These are phyloP conservation scores for Trypoxylus dichotomus DNA, from an alignment of 1,140 invertebrate genomes.

Conservation along the genomic window DNA sequence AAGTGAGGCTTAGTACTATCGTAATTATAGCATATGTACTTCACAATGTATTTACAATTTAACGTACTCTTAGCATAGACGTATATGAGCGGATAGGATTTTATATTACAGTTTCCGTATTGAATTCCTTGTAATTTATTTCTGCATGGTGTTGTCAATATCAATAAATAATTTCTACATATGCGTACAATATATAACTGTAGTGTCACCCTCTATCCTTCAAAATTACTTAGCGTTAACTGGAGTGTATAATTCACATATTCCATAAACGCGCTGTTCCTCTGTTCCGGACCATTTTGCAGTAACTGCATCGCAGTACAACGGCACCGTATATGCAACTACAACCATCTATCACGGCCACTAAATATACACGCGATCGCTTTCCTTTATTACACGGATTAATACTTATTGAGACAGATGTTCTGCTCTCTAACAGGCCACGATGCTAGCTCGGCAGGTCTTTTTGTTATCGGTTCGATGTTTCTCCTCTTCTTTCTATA, in stretches of 20 bases:
- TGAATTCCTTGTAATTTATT: not conserved
- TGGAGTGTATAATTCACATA: conserved; percentile 35
- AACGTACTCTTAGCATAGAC: no score
- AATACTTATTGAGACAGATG: conserved; percentile 23
- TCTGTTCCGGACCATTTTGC: conserved; percentile 34
- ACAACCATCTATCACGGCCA: conserved; percentile 29
- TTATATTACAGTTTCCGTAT: no score
- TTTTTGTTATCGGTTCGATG: not conserved
- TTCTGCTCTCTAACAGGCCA: not conserved
- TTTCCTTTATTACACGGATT: conserved; percentile 19
- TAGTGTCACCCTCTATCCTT: conserved; percentile 11
- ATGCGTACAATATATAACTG: not conserved
- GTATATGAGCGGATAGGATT: no score
- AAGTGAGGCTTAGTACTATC: no score
- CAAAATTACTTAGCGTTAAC: conserved; percentile 28
- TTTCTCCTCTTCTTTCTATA: not conserved
- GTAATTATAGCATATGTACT: no score
- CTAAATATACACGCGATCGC: conserved; percentile 2
- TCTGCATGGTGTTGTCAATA: not conserved
- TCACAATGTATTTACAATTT: no score
- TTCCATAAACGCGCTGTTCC: conserved; percentile 34
- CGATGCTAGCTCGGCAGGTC: not conserved
- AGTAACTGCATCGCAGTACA: conserved; percentile 19
- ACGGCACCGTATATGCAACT: not conserved
- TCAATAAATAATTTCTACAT: conserved; percentile 14